Base-by-base conservation (phyloP, 2,797 vertebrate genomes). In the Muscicapa comitata region DNA sequence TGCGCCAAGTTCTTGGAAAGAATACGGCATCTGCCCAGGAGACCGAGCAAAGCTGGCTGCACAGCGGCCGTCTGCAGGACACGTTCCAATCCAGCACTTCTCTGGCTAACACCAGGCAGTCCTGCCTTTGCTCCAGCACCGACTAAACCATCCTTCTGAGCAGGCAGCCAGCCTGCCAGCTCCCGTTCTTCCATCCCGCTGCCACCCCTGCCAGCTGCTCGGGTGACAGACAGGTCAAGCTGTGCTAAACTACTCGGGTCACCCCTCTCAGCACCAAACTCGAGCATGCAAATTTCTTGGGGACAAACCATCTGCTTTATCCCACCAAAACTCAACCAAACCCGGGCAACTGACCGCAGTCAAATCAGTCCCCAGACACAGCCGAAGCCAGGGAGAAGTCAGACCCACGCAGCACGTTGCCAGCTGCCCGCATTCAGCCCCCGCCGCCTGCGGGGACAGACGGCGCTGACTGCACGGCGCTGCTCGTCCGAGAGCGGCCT, bases 401-500 rank as follows among this genome's bases (percentile, higher is more conserved):
- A 31, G 47, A 15, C 13, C 9, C 42, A 5, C 0, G 18, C 12
- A 2, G 33, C 48, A 6, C 33, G 11, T 5, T 3, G 10, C 9
- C 42, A 13, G 18, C 35, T 45, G 29, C n/a, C 9, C 40, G 3
- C 21, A 3, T 0, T 9, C 18, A 9, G 18, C 11, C 65, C 4
- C 28, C 7, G 3, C 35, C 7, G 33, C 51, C 61, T 11, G 4
- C 2, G 4, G 15, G 5, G 4, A 10, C 47, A 14, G 6, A 11
- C 3, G 2, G 8, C 0, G 24, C 33, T 15, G 6, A 7, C 7
- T 4, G 20, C 13, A 4, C 0, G 2, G 26, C 13, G 13, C 40
- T 24, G 59, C 33, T 7, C 16, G 6, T 2, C 7, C 4, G 6
- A 9, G 28, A 17, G 2, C 50, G 7, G 4, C 45, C 8, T 7